Evolutionary conservation across 1,140 invertebrate species (phyloP), one percentile per base, ranked within the genome.

Genomic region (Philopotamus ludificatus): DNA sequence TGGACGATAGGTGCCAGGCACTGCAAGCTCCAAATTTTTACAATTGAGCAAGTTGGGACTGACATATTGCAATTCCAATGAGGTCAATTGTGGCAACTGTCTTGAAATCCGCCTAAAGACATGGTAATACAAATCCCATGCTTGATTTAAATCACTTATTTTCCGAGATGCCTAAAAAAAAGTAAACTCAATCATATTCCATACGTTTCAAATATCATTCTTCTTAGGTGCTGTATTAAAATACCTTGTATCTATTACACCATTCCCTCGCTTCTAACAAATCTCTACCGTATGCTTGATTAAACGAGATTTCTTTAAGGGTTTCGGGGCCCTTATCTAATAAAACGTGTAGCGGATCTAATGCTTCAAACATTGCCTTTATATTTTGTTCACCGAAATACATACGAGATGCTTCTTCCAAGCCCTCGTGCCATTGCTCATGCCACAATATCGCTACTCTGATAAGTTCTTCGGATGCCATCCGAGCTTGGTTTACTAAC

Each of bases 71-170:
- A 99, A 79, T 78, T 99, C 96, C 23, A 94, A 78, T 45, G 90
- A 91, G 1, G 91, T 93, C 10, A 95, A 75, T 70, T 95, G 91
- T 1, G 95, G 95, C 65, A 99, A 81, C 78, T 99, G 97, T 59
- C 94, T 85, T 0, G 92, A 92, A 71, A 99, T 99, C 58, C 95
- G 86, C 49, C 96, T 84, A 75, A 99, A 98, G 8, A 99, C 95
- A 73, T 98, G 93, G 78, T 99, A 99, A 76, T 99, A 99, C 0
- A 98, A 79, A 75, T 99, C 97, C 98, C 98, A 99, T 10, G 98
- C 97, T 75, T 96, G 92, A 73, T 96, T 97, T 20, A 99, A 79
- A 72, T 99, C 95, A 58, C 94, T 85, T 0, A 92, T 86, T 71
- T 96, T 94, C 1, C 87, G 86, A 0, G 91, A 91, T 15, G 86